phyloP scores from a whole-genome alignment of 2,113 vertebrate genomes.

The Thamnaconus septentrionalis region DNA sequence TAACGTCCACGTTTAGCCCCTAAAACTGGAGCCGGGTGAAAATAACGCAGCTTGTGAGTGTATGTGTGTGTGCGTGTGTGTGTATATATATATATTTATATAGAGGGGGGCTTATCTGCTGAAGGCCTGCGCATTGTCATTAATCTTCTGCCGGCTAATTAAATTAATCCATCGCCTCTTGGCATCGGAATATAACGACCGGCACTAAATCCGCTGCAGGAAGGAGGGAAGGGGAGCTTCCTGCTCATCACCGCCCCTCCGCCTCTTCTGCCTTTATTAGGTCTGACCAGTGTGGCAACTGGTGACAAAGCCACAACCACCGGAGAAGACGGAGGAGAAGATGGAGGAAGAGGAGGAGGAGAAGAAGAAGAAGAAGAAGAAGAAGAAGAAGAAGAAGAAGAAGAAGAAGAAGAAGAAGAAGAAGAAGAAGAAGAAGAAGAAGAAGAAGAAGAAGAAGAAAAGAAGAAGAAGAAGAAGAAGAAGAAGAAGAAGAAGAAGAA shows the following conservation, averaged over 20 bases:
- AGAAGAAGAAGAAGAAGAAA: too few species aligned
- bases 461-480: too few species aligned
- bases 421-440: too few species aligned
- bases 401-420: too few species aligned
- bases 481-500: too few species aligned
- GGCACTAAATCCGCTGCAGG: slow-evolving; percentile 60
- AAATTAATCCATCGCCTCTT: slow-evolving; percentile 73
- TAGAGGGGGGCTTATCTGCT: slow-evolving; percentile 53
- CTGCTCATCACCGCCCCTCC: slow-evolving; percentile 21
- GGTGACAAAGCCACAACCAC: too few species aligned
- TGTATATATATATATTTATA: slow-evolving; percentile 41
- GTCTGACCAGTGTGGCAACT: too few species aligned
- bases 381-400: too few species aligned
- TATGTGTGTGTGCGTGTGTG: neutral
- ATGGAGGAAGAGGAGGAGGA: too few species aligned
- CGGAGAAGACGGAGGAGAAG: too few species aligned
- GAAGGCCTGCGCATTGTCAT: slow-evolving; percentile 62
- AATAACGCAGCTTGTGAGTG: slow-evolving; percentile 17
- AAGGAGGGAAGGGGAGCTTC: slow-evolving; percentile 20
- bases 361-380: too few species aligned
- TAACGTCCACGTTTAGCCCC: too few species aligned
- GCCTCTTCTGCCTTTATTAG: slow-evolving; percentile 37
- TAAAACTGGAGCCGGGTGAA: neutral
- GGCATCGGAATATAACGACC: slow-evolving; percentile 58
- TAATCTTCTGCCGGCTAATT: slow-evolving; percentile 74